phyloP scores from a whole-genome alignment of 2,113 vertebrate genomes.

The Stictonetta naevosa region DNA sequence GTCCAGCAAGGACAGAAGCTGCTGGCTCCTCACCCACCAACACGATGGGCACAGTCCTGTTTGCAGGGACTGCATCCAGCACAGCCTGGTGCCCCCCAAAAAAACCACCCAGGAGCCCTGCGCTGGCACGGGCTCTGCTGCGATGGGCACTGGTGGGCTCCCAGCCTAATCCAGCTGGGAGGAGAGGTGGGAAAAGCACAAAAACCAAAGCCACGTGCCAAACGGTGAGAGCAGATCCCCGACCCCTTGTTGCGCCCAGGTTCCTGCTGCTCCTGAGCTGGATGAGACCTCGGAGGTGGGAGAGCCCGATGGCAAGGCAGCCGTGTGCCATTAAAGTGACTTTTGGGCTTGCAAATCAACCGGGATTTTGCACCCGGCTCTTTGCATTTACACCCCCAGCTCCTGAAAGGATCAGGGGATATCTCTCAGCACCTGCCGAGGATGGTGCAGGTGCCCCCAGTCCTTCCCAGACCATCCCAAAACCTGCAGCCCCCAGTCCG shows the following conservation, averaged over 20 bases:
- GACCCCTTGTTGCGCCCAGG: background rate
- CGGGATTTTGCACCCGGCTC: background rate
- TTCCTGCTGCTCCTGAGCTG: background rate
- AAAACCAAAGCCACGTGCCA: background rate
- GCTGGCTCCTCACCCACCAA: background rate
- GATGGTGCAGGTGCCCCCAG: fast-evolving
- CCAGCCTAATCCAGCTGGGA: background rate
- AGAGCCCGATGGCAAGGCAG: background rate
- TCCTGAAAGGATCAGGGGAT: background rate
- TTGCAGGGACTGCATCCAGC: fast-evolving
- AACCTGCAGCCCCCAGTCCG: fast-evolving
- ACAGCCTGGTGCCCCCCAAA: background rate
- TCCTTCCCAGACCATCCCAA: background rate
- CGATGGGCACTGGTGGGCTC: background rate
- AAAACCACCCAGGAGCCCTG: background rate
- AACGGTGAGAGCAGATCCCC: background rate
- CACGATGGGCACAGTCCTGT: background rate
- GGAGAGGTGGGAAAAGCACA: background rate
- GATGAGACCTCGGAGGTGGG: background rate
- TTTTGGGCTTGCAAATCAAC: background rate
- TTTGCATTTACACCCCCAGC: fast-evolving
- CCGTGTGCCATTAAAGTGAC: fast-evolving
- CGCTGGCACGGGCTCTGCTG: background rate
- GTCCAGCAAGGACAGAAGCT: background rate
- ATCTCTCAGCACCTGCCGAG: background rate